Evolutionary conservation across 2,888 invertebrate species (phyloP).

Genomic region (Melangyna quadrimaculata): DNA sequence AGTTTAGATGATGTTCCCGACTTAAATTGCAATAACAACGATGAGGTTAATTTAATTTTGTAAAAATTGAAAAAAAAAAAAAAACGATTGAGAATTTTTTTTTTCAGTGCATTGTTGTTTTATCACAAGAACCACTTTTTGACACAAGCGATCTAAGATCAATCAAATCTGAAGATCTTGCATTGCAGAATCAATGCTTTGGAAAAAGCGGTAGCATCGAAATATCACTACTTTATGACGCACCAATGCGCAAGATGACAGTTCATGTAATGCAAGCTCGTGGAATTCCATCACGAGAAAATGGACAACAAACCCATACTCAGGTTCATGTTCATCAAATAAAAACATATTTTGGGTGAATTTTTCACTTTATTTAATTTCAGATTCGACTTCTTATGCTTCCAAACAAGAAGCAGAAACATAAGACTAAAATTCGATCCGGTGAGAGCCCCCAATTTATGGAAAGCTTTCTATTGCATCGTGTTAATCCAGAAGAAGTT

Average conservation of each 20-base stretch:
- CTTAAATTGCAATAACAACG: constrained; percentile 85
- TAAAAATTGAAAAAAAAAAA: not conserved
- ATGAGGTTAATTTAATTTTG: constrained; percentile 84
- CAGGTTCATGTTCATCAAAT: constrained; percentile 81
- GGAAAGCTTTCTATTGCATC: constrained; percentile 93
- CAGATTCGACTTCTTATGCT: constrained; percentile 93
- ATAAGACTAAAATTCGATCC: constrained; percentile 95
- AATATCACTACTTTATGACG: constrained; percentile 93
- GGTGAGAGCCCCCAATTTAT: constrained; percentile 96
- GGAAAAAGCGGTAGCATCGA: constrained; percentile 90
- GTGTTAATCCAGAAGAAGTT: constrained; percentile 97
- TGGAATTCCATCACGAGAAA: constrained; percentile 87
- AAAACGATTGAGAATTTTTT: not conserved
- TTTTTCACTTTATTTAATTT: not conserved
- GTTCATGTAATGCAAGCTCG: constrained; percentile 94
- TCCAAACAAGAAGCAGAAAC: constrained; percentile 95
- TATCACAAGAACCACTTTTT: constrained; percentile 80
- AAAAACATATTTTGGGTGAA: not conserved
- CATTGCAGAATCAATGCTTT: constrained; percentile 81
- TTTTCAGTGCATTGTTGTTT: constrained; percentile 82
- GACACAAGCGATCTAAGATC: constrained; percentile 81
- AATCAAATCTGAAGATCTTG: constrained; percentile 79
- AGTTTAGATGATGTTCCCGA: constrained; percentile 81
- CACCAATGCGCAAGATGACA: constrained; percentile 95
- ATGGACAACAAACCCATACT: constrained; percentile 86